phyloP scores from a whole-genome alignment of 1,140 invertebrate species.

The Protaetia brevitarsis region DNA sequence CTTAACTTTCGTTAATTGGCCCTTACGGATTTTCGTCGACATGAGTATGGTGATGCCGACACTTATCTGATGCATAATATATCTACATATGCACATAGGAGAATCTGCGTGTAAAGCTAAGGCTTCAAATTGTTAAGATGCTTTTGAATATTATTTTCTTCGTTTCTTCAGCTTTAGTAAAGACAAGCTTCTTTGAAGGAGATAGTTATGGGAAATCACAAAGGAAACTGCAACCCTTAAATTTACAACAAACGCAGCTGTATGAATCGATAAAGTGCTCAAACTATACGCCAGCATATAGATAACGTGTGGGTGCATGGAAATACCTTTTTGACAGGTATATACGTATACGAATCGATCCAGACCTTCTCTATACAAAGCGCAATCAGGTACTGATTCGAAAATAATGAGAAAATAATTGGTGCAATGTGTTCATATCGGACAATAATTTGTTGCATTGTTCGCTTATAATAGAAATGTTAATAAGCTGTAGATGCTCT shows the following conservation, averaged over 20 bases:
- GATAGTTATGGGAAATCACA: background rate
- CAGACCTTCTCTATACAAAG: background rate
- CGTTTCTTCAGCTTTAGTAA: background rate
- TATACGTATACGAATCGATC: background rate
- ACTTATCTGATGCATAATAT: too few relatives aligned
- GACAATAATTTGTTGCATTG: background rate
- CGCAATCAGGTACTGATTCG: background rate
- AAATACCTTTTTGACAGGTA: background rate
- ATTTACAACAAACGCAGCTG: background rate
- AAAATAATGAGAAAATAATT: slow-evolving; percentile 13
- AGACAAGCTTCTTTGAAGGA: background rate
- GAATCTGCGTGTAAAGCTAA: background rate
- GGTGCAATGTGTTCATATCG: background rate
- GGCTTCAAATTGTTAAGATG: background rate
- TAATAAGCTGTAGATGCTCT: too few relatives aligned
- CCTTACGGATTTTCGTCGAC: too few relatives aligned
- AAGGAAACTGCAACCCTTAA: background rate
- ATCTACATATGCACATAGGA: too few relatives aligned
- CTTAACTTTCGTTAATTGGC: too few relatives aligned
- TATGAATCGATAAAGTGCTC: background rate
- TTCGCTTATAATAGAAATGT: too few relatives aligned
- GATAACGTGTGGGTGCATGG: background rate
- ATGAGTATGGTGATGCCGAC: too few relatives aligned
- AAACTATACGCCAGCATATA: background rate
- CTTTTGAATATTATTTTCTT: background rate